phyloP scores from a whole-genome alignment of 2,888 invertebrate genomes.

The Dinocampus coccinellae region DNA sequence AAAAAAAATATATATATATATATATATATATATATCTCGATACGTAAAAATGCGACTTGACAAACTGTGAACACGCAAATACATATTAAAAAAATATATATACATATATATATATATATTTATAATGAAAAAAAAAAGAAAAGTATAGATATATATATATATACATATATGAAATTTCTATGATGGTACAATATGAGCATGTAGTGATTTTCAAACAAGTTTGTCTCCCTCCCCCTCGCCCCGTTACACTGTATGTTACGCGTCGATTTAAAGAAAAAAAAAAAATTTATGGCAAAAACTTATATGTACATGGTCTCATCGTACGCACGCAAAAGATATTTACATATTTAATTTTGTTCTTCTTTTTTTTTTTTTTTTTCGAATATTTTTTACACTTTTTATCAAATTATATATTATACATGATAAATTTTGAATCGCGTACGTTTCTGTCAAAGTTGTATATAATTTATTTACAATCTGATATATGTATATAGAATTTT shows the following conservation, averaged over 20 bases:
- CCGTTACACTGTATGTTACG: conserved; percentile 17
- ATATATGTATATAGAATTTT: neutral
- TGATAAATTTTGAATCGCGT: neutral
- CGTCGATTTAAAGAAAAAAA: conserved; percentile 19
- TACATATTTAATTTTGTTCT: neutral
- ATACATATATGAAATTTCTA: conserved; percentile 36
- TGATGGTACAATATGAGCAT: conserved; percentile 39
- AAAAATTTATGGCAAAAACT: conserved; percentile 12
- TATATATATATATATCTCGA: no score
- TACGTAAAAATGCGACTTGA: conserved; percentile 27
- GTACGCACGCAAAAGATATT: conserved; percentile 20
- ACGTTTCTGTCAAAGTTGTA: conserved; percentile 12
- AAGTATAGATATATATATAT: conserved; percentile 26
- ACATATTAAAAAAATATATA: conserved; percentile 36
- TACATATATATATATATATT: conserved; percentile 37
- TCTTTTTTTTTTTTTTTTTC: neutral
- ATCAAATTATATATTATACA: conserved; percentile 7
- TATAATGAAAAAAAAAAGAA: conserved; percentile 16
- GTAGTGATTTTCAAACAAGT: conserved; percentile 43
- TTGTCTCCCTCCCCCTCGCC: no score
- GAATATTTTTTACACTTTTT: neutral
- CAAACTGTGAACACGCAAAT: conserved; percentile 25
- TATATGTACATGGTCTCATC: conserved; percentile 20
- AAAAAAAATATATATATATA: conserved; percentile 18
- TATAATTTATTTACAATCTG: neutral